A percentile compares a stretch with the other conserved stretches of the same genome.
phyloP scores from a whole-genome alignment of 2,113 vertebrate species.

The Sapayoa aenigma region DNA sequence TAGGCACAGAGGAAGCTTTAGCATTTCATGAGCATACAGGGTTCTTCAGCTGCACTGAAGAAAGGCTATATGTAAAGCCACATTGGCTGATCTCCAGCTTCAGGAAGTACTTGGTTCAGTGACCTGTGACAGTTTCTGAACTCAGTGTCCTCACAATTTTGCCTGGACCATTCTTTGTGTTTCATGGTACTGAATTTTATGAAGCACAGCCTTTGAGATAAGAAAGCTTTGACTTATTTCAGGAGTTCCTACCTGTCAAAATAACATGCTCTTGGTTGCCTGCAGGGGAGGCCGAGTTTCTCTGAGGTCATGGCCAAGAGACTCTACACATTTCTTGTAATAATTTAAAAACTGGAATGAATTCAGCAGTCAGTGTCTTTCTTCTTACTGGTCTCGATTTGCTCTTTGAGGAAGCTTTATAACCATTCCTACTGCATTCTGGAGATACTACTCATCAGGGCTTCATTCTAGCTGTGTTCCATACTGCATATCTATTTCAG shows the following conservation, averaged over 20 bases:
- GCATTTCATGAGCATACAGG: not conserved
- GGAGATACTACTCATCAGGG: not conserved
- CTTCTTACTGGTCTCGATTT: not conserved
- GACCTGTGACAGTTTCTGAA: not conserved
- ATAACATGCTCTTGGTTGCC: not conserved
- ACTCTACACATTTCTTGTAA: not conserved
- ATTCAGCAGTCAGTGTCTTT: not conserved
- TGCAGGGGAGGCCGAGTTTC: not conserved
- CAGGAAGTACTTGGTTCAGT: not conserved
- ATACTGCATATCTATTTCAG: not conserved
- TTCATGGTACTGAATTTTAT: not conserved
- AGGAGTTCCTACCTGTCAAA: not conserved
- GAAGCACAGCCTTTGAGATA: not conserved
- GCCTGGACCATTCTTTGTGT: not conserved
- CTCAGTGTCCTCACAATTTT: not conserved
- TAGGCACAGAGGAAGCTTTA: not conserved
- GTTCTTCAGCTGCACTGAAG: not conserved
- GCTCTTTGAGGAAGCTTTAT: not conserved
- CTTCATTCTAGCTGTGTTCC: not conserved
- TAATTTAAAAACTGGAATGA: not conserved
- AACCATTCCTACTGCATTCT: not conserved
- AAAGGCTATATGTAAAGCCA: too few relatives aligned
- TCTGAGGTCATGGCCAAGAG: not conserved
- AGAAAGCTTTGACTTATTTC: not conserved
- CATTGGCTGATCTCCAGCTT: too few relatives aligned